phyloP scores from a whole-genome alignment of 1,140 invertebrate genomes.

The Sitodiplosis mosellana region DNA sequence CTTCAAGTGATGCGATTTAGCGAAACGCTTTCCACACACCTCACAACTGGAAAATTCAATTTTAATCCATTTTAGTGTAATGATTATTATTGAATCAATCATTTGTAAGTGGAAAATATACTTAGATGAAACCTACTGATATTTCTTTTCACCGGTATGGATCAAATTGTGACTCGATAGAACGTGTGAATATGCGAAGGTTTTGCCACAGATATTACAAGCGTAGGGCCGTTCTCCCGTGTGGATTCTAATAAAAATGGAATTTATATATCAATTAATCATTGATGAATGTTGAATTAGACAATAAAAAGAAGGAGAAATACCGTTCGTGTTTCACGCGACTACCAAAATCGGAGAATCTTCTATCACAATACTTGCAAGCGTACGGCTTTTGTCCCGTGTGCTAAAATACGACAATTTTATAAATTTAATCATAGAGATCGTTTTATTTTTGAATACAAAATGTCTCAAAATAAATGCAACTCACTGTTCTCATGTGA shows the following conservation, averaged over 20 bases:
- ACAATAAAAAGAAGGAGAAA: background rate
- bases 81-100: too few species aligned
- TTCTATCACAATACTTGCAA: constrained; percentile 44
- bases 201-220: constrained; percentile 47
- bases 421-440: background rate
- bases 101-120: background rate
- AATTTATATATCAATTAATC: background rate
- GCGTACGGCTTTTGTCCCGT: constrained; percentile 37
- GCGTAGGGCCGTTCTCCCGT: constrained; percentile 57
- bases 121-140: constrained; percentile 8
- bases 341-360: constrained; percentile 43
- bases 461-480: background rate
- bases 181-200: constrained; percentile 47
- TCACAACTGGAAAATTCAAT: constrained; percentile 13
- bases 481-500: constrained; percentile 16
- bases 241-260: constrained; percentile 29
- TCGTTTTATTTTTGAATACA: background rate
- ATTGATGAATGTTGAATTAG: too few species aligned
- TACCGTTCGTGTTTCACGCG: constrained; percentile 37
- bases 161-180: constrained; percentile 33
- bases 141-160: constrained; percentile 21
- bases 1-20: constrained; percentile 20
- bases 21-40: constrained; percentile 17
- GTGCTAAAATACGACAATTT: constrained; percentile 6
- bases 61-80: too few species aligned